Conservation (phyloP, 2,888 invertebrate species). For the Pyrrhia umbra region DNA sequence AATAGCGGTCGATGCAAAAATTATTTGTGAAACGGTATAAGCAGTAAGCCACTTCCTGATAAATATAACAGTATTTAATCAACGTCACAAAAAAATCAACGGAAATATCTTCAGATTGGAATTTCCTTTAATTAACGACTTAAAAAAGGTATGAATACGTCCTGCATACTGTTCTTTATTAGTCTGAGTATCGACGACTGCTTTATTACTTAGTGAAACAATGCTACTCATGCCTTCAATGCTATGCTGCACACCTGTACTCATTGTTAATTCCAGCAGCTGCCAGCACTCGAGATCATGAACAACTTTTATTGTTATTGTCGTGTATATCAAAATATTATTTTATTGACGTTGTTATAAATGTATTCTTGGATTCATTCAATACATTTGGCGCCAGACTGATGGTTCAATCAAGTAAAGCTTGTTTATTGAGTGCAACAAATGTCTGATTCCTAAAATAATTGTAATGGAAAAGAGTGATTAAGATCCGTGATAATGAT, state of each 20-base stretch:
- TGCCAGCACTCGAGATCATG: constrained; percentile 36
- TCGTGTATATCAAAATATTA: constrained; percentile 17
- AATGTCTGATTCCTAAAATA: too few relatives aligned
- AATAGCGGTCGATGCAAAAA: not conserved
- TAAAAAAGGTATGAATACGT: constrained; percentile 24
- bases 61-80: constrained; percentile 9
- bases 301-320: constrained; percentile 40
- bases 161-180: constrained; percentile 38
- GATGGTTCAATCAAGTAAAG: not conserved
- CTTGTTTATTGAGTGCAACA: constrained; percentile 11
- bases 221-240: constrained; percentile 33
- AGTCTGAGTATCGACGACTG: constrained; percentile 7
- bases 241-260: constrained; percentile 44
- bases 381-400: constrained; percentile 22
- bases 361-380: constrained; percentile 9
- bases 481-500: too few relatives aligned
- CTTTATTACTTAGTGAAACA: constrained; percentile 42
- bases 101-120: constrained; percentile 41
- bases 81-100: constrained; percentile 24
- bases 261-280: constrained; percentile 47
- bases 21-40: not conserved
- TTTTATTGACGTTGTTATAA: constrained; percentile 22
- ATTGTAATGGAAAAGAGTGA: too few relatives aligned
- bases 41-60: constrained; percentile 6
- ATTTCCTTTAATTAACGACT: constrained; percentile 50